Base-by-base conservation (phyloP, 2,797 vertebrate genomes). In the Onychomys leucogaster region DNA sequence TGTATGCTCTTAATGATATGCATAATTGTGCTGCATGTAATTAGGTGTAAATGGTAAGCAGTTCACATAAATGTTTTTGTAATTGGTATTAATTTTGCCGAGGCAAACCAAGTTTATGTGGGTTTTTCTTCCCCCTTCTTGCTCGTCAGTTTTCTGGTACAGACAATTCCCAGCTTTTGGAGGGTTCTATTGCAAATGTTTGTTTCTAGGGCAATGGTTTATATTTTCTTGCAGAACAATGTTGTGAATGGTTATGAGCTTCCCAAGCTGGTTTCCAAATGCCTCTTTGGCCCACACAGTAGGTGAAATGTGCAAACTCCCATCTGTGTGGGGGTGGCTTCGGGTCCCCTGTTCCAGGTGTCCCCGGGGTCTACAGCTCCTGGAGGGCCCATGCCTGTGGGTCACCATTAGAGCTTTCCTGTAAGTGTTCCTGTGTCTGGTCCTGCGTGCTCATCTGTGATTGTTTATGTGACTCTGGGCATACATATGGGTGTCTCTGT, bases 1-100 rank as follows among this genome's bases (percentile, higher is more conserved):
- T 87, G 91, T 94, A 52, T 65, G 49, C 57, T 90, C 92, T 96
- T 94, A 92, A 94, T 94, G 90, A 95, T 89, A 89, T 95, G 94
- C 93, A 63, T 94, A 94, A 97, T 92, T 97, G 94, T 94, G 85
- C 90, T 88, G 90, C 95, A 90, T 95, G 95, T 96, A 96, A 98
- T 97, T 97, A 97, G 94, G 90, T 95, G 85, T 96, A 91, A 97
- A 96, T 97, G 95, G 96, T 94, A 89, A 97, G 97, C 96, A 71
- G 97, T 97, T 97, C 97, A 77, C 81, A 94, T 96, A 93, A 96
- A 96, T 94, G 97, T 97, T 97, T 96, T 96, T 90, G 95, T 97
- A 96, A 97, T 97, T 97, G 93, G 94, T 96, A 97, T 97, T 98
- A 98, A 97, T 97, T 97, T 97, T 96, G 88, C 91, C 61, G 91